phyloP scores from a whole-genome alignment of 2,797 vertebrate species.

The Sebastiscus albofasciatus region DNA sequence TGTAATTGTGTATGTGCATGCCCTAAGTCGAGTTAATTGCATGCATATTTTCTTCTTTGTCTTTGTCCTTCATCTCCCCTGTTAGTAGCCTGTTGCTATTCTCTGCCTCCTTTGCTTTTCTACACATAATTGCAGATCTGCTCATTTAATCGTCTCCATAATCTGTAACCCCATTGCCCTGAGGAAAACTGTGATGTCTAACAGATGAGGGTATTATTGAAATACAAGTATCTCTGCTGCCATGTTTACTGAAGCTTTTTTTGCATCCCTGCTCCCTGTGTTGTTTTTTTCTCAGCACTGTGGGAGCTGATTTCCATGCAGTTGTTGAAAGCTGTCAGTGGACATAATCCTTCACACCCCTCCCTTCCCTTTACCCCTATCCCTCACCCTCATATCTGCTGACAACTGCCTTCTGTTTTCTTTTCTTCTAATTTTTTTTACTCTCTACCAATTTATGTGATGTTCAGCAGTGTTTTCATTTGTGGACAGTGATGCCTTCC shows the following conservation, averaged over 20 bases:
- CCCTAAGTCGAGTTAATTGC: not conserved
- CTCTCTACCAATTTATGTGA: not conserved
- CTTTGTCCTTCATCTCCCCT: not conserved
- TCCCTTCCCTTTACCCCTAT: not conserved
- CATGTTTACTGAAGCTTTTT: constrained; percentile 5
- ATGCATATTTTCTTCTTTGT: constrained; percentile 7
- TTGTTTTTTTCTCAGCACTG: constrained; percentile 20
- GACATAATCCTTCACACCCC: not conserved
- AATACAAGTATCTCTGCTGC: not conserved
- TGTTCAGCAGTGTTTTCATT: not conserved
- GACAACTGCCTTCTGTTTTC: not conserved
- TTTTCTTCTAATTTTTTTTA: not conserved
- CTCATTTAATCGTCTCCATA: not conserved
- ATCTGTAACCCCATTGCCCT: not conserved
- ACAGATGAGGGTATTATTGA: not conserved
- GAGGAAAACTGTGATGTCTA: not conserved
- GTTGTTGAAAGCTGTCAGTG: constrained; percentile 37
- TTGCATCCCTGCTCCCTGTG: constrained; percentile 2
- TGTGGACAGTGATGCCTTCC: not conserved
- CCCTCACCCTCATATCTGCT: not conserved
- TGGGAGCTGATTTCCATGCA: constrained; percentile 18
- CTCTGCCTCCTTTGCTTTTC: not conserved
- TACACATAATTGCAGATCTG: not conserved
- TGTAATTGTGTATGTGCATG: not conserved
- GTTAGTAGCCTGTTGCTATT: not conserved